Base-by-base conservation (phyloP, 2,888 invertebrate species). In the Palloptera scutellata region DNA sequence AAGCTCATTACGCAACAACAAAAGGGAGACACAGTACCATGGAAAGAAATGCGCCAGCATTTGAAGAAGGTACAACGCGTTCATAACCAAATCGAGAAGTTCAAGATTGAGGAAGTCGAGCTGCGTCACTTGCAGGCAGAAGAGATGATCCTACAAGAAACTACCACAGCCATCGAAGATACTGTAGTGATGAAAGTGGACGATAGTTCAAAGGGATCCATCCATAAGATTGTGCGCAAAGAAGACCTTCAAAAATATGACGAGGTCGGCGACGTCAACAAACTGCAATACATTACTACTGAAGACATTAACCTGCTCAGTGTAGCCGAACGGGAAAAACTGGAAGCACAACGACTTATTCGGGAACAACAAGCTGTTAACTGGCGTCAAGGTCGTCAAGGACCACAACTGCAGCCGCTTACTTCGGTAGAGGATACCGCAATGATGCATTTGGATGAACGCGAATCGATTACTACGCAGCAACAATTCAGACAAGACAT, bases 111-210 rank as follows among this genome's bases (percentile, higher is more conserved):
- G 71, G 86, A 87, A 72, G 82, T 86, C 1, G 82, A 86, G 65
- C 80, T 84, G 73, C 86, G 79, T 74, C 84, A 77, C 74, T 74
- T 78, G 70, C 77, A 80, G 60, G 74, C 79, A 1, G 78, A 82
- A 48, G 76, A 80, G 48, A 67, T 75, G 6, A 72, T 76, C 13
- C 19, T 45, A 76, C 75, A 89, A 71, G 88, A 90, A 82, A 87
- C 87, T 20, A 78, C 88, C 40, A 87, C 87, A 5, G 86, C 87
- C 69, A 86, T 87, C 67, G 88, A 90, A 81, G 89, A 90, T 67
- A 88, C 87, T 10, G 86, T 89, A 1, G 84, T 88, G 52, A 80
- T 89, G 64, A 88, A 88, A 77, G 83, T 87, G 12, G 83, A 83
- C 54, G 80, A 84, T 19, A 80, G 76, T 48, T 79, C 83, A 1